A percentile compares a stretch with the other conserved stretches of the same genome.
Conservation (phyloP, 2,797 vertebrate genomes). For the Spinus pinus region DNA sequence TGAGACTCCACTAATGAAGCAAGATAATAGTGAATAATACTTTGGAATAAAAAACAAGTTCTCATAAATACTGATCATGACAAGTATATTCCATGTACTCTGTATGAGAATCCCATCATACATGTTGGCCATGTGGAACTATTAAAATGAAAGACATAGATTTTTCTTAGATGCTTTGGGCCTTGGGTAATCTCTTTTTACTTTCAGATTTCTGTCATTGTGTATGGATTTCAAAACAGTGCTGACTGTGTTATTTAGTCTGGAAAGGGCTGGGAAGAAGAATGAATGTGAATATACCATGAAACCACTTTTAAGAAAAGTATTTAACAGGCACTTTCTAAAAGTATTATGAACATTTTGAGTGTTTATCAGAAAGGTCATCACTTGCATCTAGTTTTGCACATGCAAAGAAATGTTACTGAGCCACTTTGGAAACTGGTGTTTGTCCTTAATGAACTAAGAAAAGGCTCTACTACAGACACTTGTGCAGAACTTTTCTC, state of each 20-base stretch:
- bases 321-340: not conserved
- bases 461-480: not conserved
- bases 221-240: not conserved
- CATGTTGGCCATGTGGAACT: fast-evolving
- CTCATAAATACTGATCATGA: not conserved
- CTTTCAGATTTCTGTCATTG: not conserved
- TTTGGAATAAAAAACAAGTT: not conserved
- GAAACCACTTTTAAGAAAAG: not conserved
- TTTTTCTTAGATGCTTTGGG: not conserved
- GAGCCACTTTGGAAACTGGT: not conserved
- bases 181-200: not conserved
- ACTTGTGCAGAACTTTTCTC: not conserved
- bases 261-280: not conserved
- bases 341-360: not conserved
- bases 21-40: not conserved
- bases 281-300: not conserved
- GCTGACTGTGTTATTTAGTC: not conserved
- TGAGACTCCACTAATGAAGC: not conserved
- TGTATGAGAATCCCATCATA: not conserved
- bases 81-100: not conserved
- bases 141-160: not conserved
- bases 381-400: not conserved
- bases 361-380: not conserved
- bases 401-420: not conserved
- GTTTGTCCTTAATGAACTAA: not conserved